Conservation (phyloP, 2,113 vertebrate genomes). For the Brachyhypopomus occidentalis region DNA sequence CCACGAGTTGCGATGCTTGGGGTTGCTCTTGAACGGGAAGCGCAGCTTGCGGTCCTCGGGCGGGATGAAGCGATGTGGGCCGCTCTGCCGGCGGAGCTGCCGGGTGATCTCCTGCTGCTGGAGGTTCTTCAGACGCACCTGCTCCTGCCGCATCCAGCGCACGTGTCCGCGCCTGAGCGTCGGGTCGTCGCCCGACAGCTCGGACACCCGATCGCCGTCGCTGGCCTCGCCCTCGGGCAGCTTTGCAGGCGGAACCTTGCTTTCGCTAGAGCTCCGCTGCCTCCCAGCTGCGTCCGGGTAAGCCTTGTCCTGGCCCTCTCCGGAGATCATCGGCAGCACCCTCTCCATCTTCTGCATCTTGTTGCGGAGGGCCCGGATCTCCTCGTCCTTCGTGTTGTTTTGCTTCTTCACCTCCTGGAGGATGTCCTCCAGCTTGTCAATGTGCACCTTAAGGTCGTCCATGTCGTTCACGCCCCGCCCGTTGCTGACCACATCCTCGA, state of each 20-base stretch:
- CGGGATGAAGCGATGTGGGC: constrained; percentile 93
- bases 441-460: constrained; percentile 95
- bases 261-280: constrained; percentile 62
- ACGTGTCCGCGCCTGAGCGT: constrained; percentile 82
- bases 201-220: constrained; percentile 76
- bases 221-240: constrained; percentile 63
- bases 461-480: constrained; percentile 81
- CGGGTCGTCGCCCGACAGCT: constrained; percentile 78
- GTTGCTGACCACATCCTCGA: constrained; percentile 84
- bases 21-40: constrained; percentile 96
- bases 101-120: constrained; percentile 96
- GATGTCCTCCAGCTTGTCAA: constrained; percentile 97
- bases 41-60: constrained; percentile 96
- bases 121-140: constrained; percentile 89
- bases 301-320: constrained; percentile 70
- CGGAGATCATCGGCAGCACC: constrained; percentile 89
- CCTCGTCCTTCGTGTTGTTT: constrained; percentile 97
- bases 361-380: constrained; percentile 90
- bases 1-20: constrained; percentile 96
- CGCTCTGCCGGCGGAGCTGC: constrained; percentile 88
- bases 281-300: constrained; percentile 18
- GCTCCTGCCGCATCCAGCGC: constrained; percentile 94
- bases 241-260: constrained; percentile 62
- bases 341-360: constrained; percentile 99
- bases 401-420: constrained; percentile 98